phyloP scores from a whole-genome alignment of 1,140 invertebrate genomes.

The Drosophila erecta region DNA sequence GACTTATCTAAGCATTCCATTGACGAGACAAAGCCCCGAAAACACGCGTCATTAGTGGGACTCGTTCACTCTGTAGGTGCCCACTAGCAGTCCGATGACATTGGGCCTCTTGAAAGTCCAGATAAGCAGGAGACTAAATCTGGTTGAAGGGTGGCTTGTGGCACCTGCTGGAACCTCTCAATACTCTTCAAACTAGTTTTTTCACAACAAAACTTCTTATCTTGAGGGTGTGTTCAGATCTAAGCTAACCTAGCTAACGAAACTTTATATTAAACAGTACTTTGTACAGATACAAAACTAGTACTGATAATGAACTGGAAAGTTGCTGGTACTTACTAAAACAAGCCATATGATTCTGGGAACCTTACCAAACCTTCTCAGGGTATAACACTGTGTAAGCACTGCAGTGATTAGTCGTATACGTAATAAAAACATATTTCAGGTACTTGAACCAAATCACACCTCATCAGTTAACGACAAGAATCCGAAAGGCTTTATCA shows the following conservation, averaged over 20 bases:
- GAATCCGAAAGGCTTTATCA: conserved; percentile 24
- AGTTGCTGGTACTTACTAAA: too few species aligned
- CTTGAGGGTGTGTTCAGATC: too few species aligned
- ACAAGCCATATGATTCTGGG: neutral
- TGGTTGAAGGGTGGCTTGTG: neutral
- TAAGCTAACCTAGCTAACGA: too few species aligned
- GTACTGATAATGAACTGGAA: neutral
- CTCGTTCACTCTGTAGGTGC: conserved; percentile 28
- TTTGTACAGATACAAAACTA: neutral
- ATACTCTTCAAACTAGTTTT: neutral
- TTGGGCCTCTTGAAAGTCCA: neutral
- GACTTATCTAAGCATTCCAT: conserved; percentile 42
- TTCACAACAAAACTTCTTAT: too few species aligned
- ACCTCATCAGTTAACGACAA: conserved; percentile 7
- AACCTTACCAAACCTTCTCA: neutral
- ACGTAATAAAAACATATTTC: conserved; percentile 16
- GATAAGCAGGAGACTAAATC: conserved; percentile 15
- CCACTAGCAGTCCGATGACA: conserved; percentile 16
- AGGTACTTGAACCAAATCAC: conserved; percentile 3
- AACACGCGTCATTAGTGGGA: conserved; percentile 42
- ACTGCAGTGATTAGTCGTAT: conserved; percentile 15
- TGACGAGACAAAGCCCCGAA: conserved; percentile 26
- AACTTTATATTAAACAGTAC: neutral
- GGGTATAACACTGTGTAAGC: neutral
- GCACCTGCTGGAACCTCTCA: neutral